phyloP scores from a whole-genome alignment of 64 coral and sea anemone species.

The Stichodactyla helianthus region DNA sequence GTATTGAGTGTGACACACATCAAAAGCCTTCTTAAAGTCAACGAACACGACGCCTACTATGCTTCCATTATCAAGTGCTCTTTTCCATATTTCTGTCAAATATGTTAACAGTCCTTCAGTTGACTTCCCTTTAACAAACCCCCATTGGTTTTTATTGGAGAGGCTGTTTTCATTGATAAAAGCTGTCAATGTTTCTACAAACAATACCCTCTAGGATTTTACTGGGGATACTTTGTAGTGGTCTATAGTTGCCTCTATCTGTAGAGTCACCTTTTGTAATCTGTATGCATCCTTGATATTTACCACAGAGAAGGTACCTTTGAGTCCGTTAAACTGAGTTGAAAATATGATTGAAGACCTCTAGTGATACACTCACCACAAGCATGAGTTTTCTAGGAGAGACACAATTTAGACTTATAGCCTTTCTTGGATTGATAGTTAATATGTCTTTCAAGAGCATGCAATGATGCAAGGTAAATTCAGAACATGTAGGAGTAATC shows the following conservation, averaged over 20 bases:
- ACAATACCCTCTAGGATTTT: too few relatives aligned
- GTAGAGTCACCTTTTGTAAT: conserved; percentile 29
- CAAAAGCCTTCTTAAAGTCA: conserved; percentile 5
- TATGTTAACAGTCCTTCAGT: too few relatives aligned
- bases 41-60: conserved; percentile 13
- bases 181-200: too few relatives aligned
- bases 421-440: conserved; percentile 22
- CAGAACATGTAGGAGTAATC: conserved; percentile 15
- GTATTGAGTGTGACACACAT: conserved; percentile 22
- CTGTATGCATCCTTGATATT: conserved; percentile 39
- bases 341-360: too few relatives aligned
- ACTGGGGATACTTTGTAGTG: too few relatives aligned
- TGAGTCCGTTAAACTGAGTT: too few relatives aligned
- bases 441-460: conserved; percentile 11
- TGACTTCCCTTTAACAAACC: too few relatives aligned
- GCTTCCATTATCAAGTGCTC: neutral
- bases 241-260: neutral
- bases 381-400: conserved; percentile 18
- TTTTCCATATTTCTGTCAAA: too few relatives aligned
- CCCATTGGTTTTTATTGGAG: too few relatives aligned
- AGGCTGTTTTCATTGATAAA: too few relatives aligned
- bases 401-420: neutral
- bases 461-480: neutral
- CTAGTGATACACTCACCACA: neutral
- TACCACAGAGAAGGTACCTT: conserved; percentile 36